Evolutionary conservation across 2,888 invertebrate species (phyloP).

Genomic region (Trachelus tabidus): DNA sequence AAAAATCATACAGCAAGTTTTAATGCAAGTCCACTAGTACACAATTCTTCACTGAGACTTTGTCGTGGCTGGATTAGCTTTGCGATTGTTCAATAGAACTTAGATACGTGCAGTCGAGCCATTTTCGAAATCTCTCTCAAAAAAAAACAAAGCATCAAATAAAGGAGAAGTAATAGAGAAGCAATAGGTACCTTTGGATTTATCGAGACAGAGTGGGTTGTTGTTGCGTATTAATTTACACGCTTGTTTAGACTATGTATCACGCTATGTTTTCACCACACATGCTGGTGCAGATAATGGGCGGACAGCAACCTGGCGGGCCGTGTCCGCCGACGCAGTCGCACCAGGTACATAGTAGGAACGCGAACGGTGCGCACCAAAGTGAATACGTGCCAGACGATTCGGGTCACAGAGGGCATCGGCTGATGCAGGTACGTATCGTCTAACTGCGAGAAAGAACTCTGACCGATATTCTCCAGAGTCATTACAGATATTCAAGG

Average conservation of each 20-base stretch:
- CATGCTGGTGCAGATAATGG: conserved; percentile 60
- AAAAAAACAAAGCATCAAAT: conserved; percentile 10
- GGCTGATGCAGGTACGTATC: conserved; percentile 52
- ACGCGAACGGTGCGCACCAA: conserved; percentile 45
- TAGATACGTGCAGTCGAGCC: neutral
- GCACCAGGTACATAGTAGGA: conserved; percentile 45
- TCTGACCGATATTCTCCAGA: neutral
- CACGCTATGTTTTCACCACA: conserved; percentile 57
- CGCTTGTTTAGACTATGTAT: conserved; percentile 55
- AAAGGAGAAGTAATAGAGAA: neutral
- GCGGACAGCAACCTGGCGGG: conserved; percentile 54
- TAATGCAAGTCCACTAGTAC: neutral
- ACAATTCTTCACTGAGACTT: neutral
- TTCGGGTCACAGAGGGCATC: conserved; percentile 50
- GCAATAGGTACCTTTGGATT: neutral
- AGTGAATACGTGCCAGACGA: conserved; percentile 46
- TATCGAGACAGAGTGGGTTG: neutral
- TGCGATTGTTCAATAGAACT: neutral
- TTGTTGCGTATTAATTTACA: conserved; percentile 17
- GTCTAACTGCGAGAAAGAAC: neutral
- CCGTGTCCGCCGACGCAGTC: conserved; percentile 49
- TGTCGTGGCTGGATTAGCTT: neutral
- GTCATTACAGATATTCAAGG: neutral
- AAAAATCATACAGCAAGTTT: neutral
- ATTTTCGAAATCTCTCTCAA: conserved; percentile 15